A percentile compares a stretch with the other conserved stretches of the same genome.
Evolutionary conservation across 2,113 vertebrate genomes (phyloP).

Genomic region (Gopherus flavomarginatus): DNA sequence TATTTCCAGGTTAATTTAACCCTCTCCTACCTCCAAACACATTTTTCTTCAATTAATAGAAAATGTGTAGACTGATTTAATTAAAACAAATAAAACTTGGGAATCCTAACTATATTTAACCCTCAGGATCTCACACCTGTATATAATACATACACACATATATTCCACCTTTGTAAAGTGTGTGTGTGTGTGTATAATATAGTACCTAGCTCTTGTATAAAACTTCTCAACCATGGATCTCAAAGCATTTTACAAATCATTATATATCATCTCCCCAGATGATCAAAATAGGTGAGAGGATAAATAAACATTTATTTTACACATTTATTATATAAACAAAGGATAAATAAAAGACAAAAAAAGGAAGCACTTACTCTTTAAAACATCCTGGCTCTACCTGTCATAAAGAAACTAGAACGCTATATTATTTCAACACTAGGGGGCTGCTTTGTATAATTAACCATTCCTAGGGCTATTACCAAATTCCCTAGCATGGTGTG

Average conservation of each 20-base stretch:
- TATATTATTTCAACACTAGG: conserved; percentile 16
- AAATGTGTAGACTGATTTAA: not conserved
- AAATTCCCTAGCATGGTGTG: not conserved
- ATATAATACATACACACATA: not conserved
- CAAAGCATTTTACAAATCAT: not conserved
- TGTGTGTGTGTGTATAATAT: not conserved
- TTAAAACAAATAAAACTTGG: not conserved
- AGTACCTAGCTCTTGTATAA: not conserved
- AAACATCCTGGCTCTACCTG: not conserved
- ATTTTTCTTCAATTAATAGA: not conserved
- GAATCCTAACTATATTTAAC: not conserved
- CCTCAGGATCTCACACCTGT: not conserved
- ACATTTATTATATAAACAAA: not conserved
- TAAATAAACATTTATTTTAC: too few relatives aligned
- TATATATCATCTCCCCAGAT: not conserved
- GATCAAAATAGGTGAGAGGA: not conserved
- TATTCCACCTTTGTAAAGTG: too few relatives aligned
- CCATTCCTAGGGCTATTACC: not conserved
- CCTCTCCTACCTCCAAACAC: not conserved
- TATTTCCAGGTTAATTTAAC: not conserved
- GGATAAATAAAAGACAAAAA: not conserved
- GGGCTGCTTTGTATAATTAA: conserved; percentile 12
- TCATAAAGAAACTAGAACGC: not conserved
- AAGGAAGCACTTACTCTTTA: not conserved
- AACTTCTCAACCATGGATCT: not conserved